Evolutionary conservation across 2,797 vertebrate species (phyloP).

Genomic region (Oreochromis mossambicus): DNA sequence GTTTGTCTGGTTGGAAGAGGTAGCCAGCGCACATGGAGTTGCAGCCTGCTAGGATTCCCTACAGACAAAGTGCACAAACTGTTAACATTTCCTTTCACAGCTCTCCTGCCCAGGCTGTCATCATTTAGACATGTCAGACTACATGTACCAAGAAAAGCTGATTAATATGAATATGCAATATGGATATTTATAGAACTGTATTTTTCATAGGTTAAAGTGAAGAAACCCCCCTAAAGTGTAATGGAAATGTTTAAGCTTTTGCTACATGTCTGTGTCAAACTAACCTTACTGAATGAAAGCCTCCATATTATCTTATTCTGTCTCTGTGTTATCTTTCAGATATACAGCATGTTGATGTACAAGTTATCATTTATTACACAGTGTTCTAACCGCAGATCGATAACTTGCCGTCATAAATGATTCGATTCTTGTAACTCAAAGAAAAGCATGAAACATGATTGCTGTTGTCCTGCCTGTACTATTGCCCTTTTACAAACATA

Average conservation of each 20-base stretch:
- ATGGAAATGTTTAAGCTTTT: neutral
- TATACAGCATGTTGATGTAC: neutral
- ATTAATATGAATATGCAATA: neutral
- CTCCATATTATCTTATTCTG: neutral
- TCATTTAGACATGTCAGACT: neutral
- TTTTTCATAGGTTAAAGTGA: neutral
- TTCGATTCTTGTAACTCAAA: neutral
- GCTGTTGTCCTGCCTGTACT: neutral
- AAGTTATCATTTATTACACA: neutral
- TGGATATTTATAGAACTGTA: neutral
- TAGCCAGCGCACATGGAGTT: conserved; percentile 99
- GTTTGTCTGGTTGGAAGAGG: conserved; percentile 98
- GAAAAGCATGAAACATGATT: neutral
- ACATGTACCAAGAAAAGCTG: neutral
- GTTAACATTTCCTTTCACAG: neutral
- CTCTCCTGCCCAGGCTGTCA: neutral
- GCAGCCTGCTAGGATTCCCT: conserved; percentile 94
- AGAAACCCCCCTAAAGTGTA: fast-evolving
- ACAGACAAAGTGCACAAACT: neutral
- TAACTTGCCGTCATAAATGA: neutral
- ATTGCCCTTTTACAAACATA: neutral
- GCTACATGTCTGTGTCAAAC: neutral
- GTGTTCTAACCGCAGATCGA: neutral
- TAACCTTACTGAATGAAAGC: neutral
- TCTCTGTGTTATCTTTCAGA: neutral